Base-by-base conservation (phyloP, 2,888 invertebrate genomes). In the Ischnura elegans region DNA sequence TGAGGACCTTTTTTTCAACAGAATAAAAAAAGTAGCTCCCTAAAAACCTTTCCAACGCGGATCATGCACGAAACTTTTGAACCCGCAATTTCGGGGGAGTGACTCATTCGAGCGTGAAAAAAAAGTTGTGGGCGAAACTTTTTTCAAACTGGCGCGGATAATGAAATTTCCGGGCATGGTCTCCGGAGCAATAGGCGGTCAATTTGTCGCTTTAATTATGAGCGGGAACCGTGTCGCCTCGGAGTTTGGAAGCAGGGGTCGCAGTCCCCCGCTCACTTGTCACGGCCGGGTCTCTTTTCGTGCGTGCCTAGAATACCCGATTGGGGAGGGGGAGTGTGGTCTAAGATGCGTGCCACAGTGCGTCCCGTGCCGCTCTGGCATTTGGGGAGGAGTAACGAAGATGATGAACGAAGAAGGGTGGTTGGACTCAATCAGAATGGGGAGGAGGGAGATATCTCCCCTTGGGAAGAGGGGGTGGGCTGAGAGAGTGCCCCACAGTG, bases 211-310 rank as follows among this genome's bases (percentile, higher is more conserved):
- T n/a, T 76, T 86, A 45, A 86, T 86, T 86, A 86, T 46, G 25
- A n/a, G n/a, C n/a, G 86, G 19, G 46, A 86, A 21, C 86, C 45
- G n/a, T n/a, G 43, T n/a, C 25, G 86, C 45, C n/a, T 13, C 2
- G 25, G 45, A 21, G 3, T 5, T 25, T 42, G 45, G 43, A 21
- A 19, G 43, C 13, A 36, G 43, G 43, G 86, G n/a, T 25, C 61
- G 76, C 76, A 76, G 76, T 76, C 29, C 86, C 29, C 86, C 86
- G 25, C 16, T 25, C 13, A 19, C 86, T 46, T 86, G 86, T 86
- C 86, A 45, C 86, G 46, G 45, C 46, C 10, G 45, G 86, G 86
- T 46, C 46, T 86, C 86, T 86, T 86, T 86, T n/a, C 86, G 45
- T 76, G 76, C 86, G 86, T 86, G 86, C 86, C 25, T 25, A 4